phyloP scores from a whole-genome alignment of 2,888 invertebrate species.

The Pseudococcus viburni region DNA sequence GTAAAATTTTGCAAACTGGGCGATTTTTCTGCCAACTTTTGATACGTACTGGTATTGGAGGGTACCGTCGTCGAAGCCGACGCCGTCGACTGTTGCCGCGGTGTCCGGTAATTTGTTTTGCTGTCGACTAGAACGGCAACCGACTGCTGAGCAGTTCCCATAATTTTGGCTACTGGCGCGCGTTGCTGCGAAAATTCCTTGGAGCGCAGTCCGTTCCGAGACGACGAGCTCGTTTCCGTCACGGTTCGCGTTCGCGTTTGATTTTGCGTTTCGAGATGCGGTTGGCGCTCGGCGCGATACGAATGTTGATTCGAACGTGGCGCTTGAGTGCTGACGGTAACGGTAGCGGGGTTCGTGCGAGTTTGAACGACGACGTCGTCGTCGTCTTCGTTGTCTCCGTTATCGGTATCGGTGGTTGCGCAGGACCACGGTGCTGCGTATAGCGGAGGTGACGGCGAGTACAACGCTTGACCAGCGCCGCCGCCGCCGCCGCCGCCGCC shows the following conservation, averaged over 20 bases:
- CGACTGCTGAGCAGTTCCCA: neutral
- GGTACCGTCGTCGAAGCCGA: neutral
- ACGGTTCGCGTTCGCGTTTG: too few species aligned
- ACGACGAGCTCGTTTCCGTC: neutral
- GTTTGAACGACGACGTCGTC: neutral
- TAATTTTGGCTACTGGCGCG: neutral
- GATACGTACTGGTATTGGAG: slow-evolving; percentile 48
- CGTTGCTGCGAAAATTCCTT: slow-evolving; percentile 35
- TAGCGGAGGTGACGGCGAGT: slow-evolving; percentile 26
- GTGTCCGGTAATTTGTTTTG: slow-evolving; percentile 8
- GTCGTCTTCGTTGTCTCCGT: neutral
- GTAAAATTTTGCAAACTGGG: slow-evolving; percentile 61
- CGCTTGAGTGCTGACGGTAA: too few species aligned
- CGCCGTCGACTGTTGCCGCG: too few species aligned
- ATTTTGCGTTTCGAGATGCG: neutral
- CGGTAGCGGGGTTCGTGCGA: neutral
- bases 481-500: neutral
- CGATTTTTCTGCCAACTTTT: slow-evolving; percentile 57
- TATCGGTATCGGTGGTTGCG: neutral
- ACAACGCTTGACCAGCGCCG: slow-evolving; percentile 6
- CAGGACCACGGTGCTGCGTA: neutral
- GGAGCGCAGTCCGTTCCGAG: neutral
- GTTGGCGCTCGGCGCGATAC: neutral
- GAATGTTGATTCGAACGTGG: neutral
- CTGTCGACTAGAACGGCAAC: slow-evolving; percentile 44